Percentiles rank a stretch among this genome's conserved stretches.
These are phyloP conservation scores for Pardalotus punctatus DNA, from an alignment of 2,113 vertebrate species.

Conservation along the genomic window DNA sequence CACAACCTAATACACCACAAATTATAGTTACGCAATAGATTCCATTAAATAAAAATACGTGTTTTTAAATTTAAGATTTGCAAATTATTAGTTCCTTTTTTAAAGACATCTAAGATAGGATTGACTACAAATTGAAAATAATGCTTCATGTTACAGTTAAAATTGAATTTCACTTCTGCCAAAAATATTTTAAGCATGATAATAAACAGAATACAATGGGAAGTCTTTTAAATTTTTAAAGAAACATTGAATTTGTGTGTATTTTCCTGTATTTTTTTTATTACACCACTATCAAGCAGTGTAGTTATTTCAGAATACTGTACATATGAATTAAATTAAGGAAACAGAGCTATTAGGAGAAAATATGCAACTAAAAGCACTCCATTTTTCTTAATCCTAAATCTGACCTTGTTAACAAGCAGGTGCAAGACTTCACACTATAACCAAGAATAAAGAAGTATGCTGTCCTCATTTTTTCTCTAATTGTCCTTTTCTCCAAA, in stretches of 20 bases:
- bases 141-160: not conserved
- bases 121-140: not conserved
- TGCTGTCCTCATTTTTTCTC: not conserved
- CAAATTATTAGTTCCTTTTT: not conserved
- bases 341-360: slow-evolving; percentile 41
- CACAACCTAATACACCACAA: not conserved
- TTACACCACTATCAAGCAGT: slow-evolving; percentile 58
- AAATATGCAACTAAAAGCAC: slow-evolving; percentile 28
- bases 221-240: slow-evolving; percentile 49
- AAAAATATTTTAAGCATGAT: not conserved
- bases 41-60: not conserved
- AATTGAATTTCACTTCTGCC: not conserved
- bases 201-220: slow-evolving; percentile 41
- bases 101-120: not conserved
- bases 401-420: slow-evolving; percentile 49
- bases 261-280: slow-evolving; percentile 60
- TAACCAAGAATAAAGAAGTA: slow-evolving; percentile 24
- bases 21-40: not conserved
- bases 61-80: not conserved
- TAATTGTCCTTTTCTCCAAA: not conserved
- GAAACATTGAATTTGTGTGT: slow-evolving; percentile 28
- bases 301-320: slow-evolving; percentile 51
- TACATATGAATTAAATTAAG: slow-evolving; percentile 68
- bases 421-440: slow-evolving; percentile 54
- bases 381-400: slow-evolving; percentile 23